Evolutionary conservation across 2,888 invertebrate genomes (phyloP).

Genomic region (Tholera decimalis): DNA sequence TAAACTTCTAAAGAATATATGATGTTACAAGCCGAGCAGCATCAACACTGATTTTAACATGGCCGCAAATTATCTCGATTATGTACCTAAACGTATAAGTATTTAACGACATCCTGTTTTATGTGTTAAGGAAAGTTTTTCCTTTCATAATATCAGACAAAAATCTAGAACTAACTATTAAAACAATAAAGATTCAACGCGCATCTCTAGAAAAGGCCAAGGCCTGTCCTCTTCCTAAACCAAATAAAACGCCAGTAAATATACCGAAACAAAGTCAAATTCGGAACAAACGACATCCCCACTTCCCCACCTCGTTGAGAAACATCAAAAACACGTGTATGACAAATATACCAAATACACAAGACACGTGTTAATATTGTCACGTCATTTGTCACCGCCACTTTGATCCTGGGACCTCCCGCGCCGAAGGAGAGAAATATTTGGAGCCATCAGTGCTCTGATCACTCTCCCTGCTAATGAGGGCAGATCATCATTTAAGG

Average conservation of each 20-base stretch:
- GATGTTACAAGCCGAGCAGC: no score
- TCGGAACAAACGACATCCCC: constrained; percentile 25
- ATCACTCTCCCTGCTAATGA: constrained; percentile 57
- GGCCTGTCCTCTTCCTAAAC: background rate
- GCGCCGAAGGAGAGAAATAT: constrained; percentile 45
- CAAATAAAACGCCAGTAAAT: constrained; percentile 26
- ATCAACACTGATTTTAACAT: background rate
- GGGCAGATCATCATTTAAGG: constrained; percentile 25
- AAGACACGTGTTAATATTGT: constrained; percentile 68
- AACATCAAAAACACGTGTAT: constrained; percentile 55
- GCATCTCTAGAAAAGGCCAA: background rate
- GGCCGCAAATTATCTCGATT: background rate
- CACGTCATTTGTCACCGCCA: constrained; percentile 67
- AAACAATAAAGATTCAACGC: background rate
- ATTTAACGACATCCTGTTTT: background rate
- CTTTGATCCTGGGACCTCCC: constrained; percentile 66
- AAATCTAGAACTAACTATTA: background rate
- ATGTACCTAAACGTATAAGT: no score
- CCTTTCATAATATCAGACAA: no score
- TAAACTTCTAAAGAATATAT: no score
- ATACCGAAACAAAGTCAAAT: constrained; percentile 15
- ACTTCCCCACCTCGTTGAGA: constrained; percentile 13
- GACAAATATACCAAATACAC: constrained; percentile 46
- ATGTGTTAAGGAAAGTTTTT: background rate
- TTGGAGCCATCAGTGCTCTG: constrained; percentile 53